phyloP scores from a whole-genome alignment of 2,888 invertebrate genomes.

The Stenchaetothrips biformis region DNA sequence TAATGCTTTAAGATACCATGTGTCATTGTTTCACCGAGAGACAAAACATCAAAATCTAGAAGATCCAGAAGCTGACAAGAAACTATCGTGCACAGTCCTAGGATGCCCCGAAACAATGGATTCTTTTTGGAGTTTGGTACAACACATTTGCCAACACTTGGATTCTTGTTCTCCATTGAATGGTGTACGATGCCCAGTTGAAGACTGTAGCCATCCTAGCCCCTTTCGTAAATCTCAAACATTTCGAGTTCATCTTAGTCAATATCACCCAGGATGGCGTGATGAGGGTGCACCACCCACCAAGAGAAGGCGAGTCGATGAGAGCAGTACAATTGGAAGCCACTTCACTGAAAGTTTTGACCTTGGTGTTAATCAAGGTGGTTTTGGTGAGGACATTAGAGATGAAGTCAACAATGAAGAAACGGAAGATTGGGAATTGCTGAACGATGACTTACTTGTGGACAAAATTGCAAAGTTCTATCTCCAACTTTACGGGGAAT shows the following conservation, averaged over 20 bases:
- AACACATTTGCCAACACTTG: background rate
- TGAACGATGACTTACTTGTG: background rate
- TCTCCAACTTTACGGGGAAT: background rate
- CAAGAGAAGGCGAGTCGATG: background rate
- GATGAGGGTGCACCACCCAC: background rate
- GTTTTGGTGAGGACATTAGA: background rate
- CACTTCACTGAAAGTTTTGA: background rate
- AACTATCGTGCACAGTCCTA: background rate
- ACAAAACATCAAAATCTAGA: background rate
- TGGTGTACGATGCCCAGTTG: background rate
- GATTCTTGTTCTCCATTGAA: background rate
- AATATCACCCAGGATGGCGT: background rate
- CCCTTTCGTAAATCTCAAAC: background rate
- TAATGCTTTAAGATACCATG: background rate
- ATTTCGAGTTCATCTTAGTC: background rate
- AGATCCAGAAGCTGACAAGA: background rate
- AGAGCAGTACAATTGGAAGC: background rate
- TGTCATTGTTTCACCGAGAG: background rate
- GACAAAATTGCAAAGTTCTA: background rate
- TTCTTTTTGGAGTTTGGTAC: background rate
- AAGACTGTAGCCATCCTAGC: background rate
- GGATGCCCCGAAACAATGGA: background rate
- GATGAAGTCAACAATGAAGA: background rate
- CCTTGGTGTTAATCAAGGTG: background rate
- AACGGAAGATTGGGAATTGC: background rate